Conservation (phyloP, 1,140 invertebrate species). For the Aphaenogaster rudis region DNA sequence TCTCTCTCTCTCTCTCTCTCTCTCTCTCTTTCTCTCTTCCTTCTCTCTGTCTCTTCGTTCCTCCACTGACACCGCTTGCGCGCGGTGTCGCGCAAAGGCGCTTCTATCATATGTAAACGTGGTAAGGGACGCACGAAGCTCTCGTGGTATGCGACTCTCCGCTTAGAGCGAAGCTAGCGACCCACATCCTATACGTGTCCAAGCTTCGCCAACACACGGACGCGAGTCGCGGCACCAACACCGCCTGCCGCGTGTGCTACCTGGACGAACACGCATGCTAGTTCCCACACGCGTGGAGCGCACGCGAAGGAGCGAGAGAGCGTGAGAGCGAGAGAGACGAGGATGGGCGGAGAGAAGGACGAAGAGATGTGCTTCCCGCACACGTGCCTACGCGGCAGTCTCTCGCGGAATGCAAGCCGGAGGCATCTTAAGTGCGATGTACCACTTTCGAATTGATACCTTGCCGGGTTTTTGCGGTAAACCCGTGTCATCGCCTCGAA, state of each 20-base stretch:
- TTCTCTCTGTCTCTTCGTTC: slow-evolving; percentile 37
- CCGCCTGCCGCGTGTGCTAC: slow-evolving; percentile 36
- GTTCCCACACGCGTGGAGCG: slow-evolving; percentile 53
- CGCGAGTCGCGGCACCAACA: slow-evolving; percentile 57
- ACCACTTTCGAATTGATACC: slow-evolving; percentile 80
- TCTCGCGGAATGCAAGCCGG: slow-evolving; percentile 78
- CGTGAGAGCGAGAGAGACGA: slow-evolving; percentile 19
- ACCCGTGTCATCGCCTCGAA: slow-evolving; percentile 55
- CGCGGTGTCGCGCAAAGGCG: slow-evolving; percentile 75
- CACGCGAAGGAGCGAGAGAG: slow-evolving; percentile 40
- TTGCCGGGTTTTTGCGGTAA: slow-evolving; percentile 69
- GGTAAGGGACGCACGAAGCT: slow-evolving; percentile 72
- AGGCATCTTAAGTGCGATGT: slow-evolving; percentile 76
- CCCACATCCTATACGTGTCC: slow-evolving; percentile 82
- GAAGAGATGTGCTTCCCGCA: slow-evolving; percentile 54
- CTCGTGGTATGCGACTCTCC: slow-evolving; percentile 75
- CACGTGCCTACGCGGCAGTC: slow-evolving; percentile 68
- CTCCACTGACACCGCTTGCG: slow-evolving; percentile 10
- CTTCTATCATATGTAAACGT: slow-evolving; percentile 76
- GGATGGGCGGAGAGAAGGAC: slow-evolving; percentile 19
- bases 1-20: not conserved
- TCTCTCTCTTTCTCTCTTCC: not conserved
- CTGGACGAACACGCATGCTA: slow-evolving; percentile 46
- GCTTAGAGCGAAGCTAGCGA: slow-evolving; percentile 81
- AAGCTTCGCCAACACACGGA: slow-evolving; percentile 68